These are phyloP conservation scores for Sarcophaga carnaria DNA, from an alignment of 2,888 invertebrate species.

Conservation along the genomic window DNA sequence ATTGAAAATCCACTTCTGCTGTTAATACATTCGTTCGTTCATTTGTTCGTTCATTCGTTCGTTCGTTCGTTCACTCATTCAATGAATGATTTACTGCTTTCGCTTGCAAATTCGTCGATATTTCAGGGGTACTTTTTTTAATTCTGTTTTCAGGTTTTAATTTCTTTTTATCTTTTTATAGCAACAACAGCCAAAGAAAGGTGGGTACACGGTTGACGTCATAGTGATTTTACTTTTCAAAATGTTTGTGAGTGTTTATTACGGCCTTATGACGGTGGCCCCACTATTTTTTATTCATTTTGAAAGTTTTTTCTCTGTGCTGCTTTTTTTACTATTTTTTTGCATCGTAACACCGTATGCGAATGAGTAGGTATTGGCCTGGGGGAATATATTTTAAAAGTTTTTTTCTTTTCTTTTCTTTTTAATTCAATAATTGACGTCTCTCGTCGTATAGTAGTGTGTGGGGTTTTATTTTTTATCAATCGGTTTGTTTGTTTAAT, in stretches of 20 bases:
- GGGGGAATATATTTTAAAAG: not conserved
- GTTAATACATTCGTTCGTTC: not conserved
- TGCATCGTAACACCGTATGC: not conserved
- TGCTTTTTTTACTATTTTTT: not conserved
- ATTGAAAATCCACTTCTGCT: not conserved
- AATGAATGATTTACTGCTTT: not conserved
- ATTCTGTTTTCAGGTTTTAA: not conserved
- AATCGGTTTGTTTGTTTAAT: not conserved
- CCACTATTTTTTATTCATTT: not conserved
- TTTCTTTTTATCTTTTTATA: not conserved
- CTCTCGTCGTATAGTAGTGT: not conserved
- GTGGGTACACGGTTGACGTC: conserved; percentile 58
- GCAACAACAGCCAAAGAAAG: conserved; percentile 9
- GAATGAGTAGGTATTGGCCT: too few species aligned
- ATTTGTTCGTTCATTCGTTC: too few species aligned
- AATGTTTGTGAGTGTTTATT: not conserved
- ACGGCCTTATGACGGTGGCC: not conserved
- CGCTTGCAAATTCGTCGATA: not conserved
- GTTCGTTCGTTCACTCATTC: not conserved
- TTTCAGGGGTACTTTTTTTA: not conserved
- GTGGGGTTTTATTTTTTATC: not conserved
- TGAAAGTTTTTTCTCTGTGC: not conserved
- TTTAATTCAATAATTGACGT: not conserved
- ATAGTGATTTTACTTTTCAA: conserved; percentile 31
- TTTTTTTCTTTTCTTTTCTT: not conserved